Conservation (phyloP, 1,140 invertebrate species). For the Himalopsyche phryganea region DNA sequence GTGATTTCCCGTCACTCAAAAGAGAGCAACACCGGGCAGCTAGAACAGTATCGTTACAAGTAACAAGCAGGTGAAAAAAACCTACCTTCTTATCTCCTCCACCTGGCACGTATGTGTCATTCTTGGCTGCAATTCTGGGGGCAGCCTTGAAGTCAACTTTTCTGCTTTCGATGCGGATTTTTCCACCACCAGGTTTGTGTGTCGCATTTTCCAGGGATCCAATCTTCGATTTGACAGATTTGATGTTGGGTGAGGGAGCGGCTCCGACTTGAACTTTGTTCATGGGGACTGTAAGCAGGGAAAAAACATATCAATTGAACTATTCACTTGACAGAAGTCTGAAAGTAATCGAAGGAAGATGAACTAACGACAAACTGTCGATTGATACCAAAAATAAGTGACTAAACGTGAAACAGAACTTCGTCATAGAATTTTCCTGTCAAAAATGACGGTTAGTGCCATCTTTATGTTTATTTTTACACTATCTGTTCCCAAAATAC, state of each 20-base stretch:
- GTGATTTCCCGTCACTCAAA: no score
- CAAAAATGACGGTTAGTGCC: no score
- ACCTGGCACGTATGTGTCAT: constrained; percentile 82
- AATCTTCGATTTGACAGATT: constrained; percentile 88
- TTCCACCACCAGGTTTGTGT: constrained; percentile 88
- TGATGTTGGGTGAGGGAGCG: constrained; percentile 86
- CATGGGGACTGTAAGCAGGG: constrained; percentile 65
- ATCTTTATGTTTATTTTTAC: no score
- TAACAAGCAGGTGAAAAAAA: background rate
- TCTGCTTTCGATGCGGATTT: constrained; percentile 84
- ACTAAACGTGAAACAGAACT: no score
- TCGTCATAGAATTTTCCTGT: no score
- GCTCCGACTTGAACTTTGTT: constrained; percentile 89
- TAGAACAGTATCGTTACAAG: no score
- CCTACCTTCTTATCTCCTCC: constrained; percentile 90
- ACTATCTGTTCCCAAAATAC: no score
- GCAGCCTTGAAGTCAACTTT: constrained; percentile 83
- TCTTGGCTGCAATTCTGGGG: constrained; percentile 84
- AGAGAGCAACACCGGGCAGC: no score
- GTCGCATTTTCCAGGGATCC: constrained; percentile 89
- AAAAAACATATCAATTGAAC: no score
- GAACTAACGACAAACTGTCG: background rate
- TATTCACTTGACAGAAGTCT: no score
- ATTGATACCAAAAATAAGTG: constrained; percentile 1
- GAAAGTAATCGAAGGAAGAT: background rate